phyloP scores from a whole-genome alignment of 2,888 invertebrate species.

The Eutolmus rufibarbis region DNA sequence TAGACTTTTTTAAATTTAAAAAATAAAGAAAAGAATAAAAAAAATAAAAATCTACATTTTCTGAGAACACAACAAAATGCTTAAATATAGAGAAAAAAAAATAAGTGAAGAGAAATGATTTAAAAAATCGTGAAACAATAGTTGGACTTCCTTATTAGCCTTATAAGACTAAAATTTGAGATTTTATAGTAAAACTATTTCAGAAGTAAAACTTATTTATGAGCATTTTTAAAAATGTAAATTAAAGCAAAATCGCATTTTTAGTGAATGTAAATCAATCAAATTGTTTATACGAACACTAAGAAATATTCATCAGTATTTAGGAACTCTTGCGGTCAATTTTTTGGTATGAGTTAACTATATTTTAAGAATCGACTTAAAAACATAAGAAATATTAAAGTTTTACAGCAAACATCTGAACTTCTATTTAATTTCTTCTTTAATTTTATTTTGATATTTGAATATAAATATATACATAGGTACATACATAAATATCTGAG shows the following conservation, averaged over 20 bases:
- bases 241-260: background rate
- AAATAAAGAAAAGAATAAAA: background rate
- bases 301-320: background rate
- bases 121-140: conserved; percentile 32
- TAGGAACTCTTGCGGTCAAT: background rate
- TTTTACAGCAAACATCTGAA: background rate
- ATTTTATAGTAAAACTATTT: background rate
- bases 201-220: background rate
- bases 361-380: background rate
- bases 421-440: background rate
- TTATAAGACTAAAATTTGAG: conserved; percentile 39
- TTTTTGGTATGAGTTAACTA: background rate
- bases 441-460: background rate
- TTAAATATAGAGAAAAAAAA: conserved; percentile 3
- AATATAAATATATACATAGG: too few relatives aligned
- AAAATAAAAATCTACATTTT: background rate
- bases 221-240: background rate
- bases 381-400: background rate
- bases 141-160: conserved; percentile 42
- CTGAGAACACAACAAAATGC: background rate
- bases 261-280: background rate
- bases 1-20: conserved; percentile 19
- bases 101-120: conserved; percentile 2
- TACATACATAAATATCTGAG: too few relatives aligned
- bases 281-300: background rate